These are phyloP conservation scores for Parotocinclus haroldoi DNA, from an alignment of 2,797 vertebrate species.

Conservation along the genomic window DNA sequence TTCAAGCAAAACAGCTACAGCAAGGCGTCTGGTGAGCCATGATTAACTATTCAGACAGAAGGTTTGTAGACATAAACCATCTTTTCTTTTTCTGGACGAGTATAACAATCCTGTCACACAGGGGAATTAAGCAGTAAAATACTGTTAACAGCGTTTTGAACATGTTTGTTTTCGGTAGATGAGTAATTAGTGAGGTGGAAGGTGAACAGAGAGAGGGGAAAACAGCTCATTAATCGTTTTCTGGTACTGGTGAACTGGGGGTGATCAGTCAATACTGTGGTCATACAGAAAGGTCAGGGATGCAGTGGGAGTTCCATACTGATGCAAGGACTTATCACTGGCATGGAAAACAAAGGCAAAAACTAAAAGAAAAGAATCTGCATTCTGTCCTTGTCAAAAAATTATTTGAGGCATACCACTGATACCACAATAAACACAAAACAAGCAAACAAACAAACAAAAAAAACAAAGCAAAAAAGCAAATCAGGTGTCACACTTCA, in stretches of 20 bases:
- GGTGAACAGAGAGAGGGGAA: conserved; percentile 33
- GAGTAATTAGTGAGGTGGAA: conserved; percentile 37
- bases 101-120: conserved; percentile 25
- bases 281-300: conserved; percentile 44
- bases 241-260: conserved; percentile 29
- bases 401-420: no score
- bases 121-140: conserved; percentile 21
- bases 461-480: no score
- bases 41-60: conserved; percentile 33
- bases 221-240: conserved; percentile 49
- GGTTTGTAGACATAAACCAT: conserved; percentile 34
- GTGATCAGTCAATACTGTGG: conserved; percentile 42
- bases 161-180: conserved; percentile 41
- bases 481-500: no score
- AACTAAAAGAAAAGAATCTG: conserved; percentile 31
- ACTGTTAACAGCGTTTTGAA: conserved; percentile 29
- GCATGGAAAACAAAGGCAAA: conserved; percentile 37
- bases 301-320: conserved; percentile 49
- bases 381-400: conserved; percentile 40
- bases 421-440: neutral
- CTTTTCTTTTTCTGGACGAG: neutral
- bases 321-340: no score
- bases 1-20: conserved; percentile 48
- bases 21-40: neutral
- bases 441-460: no score